Conservation (phyloP, 2,888 invertebrate genomes). For the Heliconius sara region DNA sequence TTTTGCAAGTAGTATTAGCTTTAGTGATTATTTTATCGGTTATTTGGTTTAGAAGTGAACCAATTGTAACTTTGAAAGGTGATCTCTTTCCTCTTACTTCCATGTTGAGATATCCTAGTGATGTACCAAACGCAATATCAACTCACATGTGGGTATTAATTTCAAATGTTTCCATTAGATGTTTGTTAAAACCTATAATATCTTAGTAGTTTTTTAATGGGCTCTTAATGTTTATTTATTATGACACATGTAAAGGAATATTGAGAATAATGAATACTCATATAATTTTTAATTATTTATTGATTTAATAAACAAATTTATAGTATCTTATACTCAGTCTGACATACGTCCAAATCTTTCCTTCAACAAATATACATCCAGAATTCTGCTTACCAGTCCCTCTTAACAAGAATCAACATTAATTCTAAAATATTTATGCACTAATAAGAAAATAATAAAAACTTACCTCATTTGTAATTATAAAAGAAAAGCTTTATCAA, state of each 20-base stretch:
- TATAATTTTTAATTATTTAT: constrained; percentile 53
- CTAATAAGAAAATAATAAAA: constrained; percentile 35
- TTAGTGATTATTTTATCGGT: constrained; percentile 68
- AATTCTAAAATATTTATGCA: constrained; percentile 39
- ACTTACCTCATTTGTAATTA: constrained; percentile 32
- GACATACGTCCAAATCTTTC: constrained; percentile 69
- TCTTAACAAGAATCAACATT: constrained; percentile 51
- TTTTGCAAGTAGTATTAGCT: constrained; percentile 65
- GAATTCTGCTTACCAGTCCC: constrained; percentile 63
- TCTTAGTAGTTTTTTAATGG: constrained; percentile 50
- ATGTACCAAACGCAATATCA: constrained; percentile 73
- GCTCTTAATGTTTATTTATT: constrained; percentile 25
- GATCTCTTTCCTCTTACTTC: constrained; percentile 73
- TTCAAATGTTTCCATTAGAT: constrained; percentile 73
- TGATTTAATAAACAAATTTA: constrained; percentile 77
- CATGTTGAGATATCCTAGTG: constrained; percentile 73
- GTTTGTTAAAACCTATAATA: constrained; percentile 69
- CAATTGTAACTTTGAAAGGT: constrained; percentile 71
- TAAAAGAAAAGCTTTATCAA: constrained; percentile 31
- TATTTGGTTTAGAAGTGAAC: constrained; percentile 74
- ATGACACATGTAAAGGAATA: not conserved
- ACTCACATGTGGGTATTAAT: constrained; percentile 78
- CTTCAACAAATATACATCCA: constrained; percentile 68
- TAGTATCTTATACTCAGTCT: constrained; percentile 81
- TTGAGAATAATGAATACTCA: constrained; percentile 46